Evolutionary conservation across 2,888 invertebrate species (phyloP), one percentile per base, ranked within the genome.

Genomic region (Geotrupes spiniger): DNA sequence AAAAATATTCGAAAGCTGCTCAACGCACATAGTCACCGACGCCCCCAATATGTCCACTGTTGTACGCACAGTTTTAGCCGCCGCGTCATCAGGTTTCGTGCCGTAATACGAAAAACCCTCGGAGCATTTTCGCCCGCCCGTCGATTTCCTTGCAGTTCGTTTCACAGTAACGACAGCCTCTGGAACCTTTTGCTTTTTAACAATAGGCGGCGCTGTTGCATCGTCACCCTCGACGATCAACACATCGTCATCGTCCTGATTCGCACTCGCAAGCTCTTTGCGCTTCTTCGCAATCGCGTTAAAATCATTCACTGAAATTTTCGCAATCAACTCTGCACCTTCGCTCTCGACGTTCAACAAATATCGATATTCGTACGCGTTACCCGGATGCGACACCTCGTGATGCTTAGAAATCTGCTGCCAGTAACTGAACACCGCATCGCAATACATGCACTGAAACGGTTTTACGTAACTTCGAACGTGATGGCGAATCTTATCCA

Each of bases 21-120:
- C 69, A 37, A 80, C 72, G 6, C 76, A 75, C 50, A 77, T 72
- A 45, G 70, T 70, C 62, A 80, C 72, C 49, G 71, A 66, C 9
- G 73, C 73, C n/a, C 78, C 78, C 25, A 74, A 76, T 40, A 81
- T 72, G 0, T 79, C 74, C 70, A 82, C 76, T 1, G 74, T 70
- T 0, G 80, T 77, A 1, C 82, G 71, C 4, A 74, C 69, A 0
- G 66, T 63, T 36, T 74, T 68, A 42, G 76, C 64, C 1, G 75
- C 68, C 1, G 75, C 61, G 0, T 71, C 60, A 0, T 60, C 60
- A 0, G 78, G 74, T 45, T 64, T 68, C 1, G 66, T 63, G 0
- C 79, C 78, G 44, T 82, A 83, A 57, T 71, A 78, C 0, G 80
- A 79, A 54, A 68, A 76, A 26, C 71, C 63, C 39, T 55, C 73